Percentiles rank a stretch among this genome's conserved stretches.
Conservation (phyloP, 1,140 invertebrate species). For the Halictus rubicundus region DNA sequence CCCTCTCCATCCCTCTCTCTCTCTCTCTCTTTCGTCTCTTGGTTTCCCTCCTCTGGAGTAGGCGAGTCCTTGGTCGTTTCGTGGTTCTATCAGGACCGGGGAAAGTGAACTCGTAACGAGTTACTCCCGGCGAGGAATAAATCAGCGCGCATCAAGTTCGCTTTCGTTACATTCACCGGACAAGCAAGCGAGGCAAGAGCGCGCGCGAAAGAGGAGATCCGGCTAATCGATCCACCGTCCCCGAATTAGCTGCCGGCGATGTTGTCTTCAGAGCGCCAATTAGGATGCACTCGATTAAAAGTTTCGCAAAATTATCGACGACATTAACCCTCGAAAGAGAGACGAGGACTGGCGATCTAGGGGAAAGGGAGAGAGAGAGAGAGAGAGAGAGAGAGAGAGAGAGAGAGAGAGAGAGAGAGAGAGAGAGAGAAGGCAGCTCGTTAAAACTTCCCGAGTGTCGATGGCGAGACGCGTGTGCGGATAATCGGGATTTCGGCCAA, state of each 20-base stretch:
- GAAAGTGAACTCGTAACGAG: slow-evolving; percentile 66
- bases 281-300: slow-evolving; percentile 50
- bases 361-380: background rate
- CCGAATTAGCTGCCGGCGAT: slow-evolving; percentile 41
- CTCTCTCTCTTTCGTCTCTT: too few species aligned
- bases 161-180: slow-evolving; percentile 62
- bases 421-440: background rate
- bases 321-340: slow-evolving; percentile 39
- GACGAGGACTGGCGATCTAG: background rate
- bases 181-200: background rate
- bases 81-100: slow-evolving; percentile 58
- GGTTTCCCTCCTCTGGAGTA: background rate
- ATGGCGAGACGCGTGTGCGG: slow-evolving; percentile 30
- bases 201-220: slow-evolving; percentile 2
- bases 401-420: background rate
- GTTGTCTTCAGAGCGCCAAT: slow-evolving; percentile 45
- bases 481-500: background rate
- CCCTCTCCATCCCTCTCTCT: too few species aligned
- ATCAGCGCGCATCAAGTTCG: slow-evolving; percentile 62
- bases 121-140: slow-evolving; percentile 62
- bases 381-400: background rate
- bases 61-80: slow-evolving; percentile 57
- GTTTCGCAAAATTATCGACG: slow-evolving; percentile 47
- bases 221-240: slow-evolving; percentile 44
- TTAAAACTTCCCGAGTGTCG: slow-evolving; percentile 36